Evolutionary conservation across 2,797 vertebrate species (phyloP), one percentile per base, ranked within the genome.

Genomic region (Nannoperca obscura): DNA sequence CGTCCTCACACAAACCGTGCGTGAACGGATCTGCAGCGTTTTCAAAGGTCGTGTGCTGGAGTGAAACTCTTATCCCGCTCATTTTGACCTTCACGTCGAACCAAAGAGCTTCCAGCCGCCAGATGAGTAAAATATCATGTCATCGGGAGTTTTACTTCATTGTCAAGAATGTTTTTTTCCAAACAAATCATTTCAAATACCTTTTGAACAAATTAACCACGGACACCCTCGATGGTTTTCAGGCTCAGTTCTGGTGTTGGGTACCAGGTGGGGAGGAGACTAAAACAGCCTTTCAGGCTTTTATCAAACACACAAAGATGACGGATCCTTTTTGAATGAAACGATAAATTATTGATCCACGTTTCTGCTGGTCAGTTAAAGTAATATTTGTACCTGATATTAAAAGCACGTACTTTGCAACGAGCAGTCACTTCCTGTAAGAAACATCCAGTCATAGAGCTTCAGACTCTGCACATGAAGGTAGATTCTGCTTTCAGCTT

Each of bases 181-280:
- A 19, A 40, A 66, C 34, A 27, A 44, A 40, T 59, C 0, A 24
- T 58, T 66, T 50, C 19, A 36, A 50, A 22, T 42, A 40, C 73
- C 17, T 47, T 20, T 19, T 24, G 10, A 14, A 44, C 19, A 47
- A 47, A 36, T 52, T 10, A 3, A 46, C 73, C 67, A 42, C 78
- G 75, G 61, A 86, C 81, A 55, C 69, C 36, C 46, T 67, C 24
- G 55, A 24, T 53, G 58, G 17, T 72, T 80, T 83, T 60, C 61
- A 52, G 38, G n/a, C 10, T 22, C 36, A 13, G 24, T 68, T 49
- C 9, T 24, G 75, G 75, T 79, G 63, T 82, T 84, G 38, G 72
- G 57, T 83, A 32, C 80, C 77, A 22, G 54, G 50, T 46, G n/a
- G 30, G 64, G 24, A 63, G 15, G 61, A 50, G 34, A 58, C 60